Percentiles rank a stretch among this genome's conserved stretches.
Evolutionary conservation across 1,140 invertebrate genomes (phyloP).

Genomic region (Drosophila willistoni): DNA sequence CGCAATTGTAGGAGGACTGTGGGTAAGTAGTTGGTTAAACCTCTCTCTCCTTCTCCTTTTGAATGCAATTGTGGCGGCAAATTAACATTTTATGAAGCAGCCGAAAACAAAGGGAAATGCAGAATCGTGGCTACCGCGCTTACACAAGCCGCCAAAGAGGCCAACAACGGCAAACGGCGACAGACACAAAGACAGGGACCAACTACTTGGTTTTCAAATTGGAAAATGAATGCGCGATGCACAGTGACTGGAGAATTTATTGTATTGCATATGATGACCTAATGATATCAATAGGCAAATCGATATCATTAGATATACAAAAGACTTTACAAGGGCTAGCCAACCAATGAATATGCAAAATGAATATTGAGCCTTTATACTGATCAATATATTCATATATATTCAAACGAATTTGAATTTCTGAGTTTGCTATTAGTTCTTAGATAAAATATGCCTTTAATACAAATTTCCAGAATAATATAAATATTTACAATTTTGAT

Average conservation of each 20-base stretch:
- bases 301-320: neutral
- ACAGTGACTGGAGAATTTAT: constrained; percentile 31
- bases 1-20: constrained; percentile 31
- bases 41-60: constrained; percentile 38
- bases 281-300: neutral
- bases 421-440: too few species aligned
- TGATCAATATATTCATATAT: neutral
- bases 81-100: constrained; percentile 80
- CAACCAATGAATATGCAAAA: neutral
- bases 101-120: constrained; percentile 78
- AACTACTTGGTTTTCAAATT: constrained; percentile 13
- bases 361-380: neutral
- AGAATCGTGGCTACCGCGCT: constrained; percentile 77
- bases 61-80: constrained; percentile 78
- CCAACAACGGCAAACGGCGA: constrained; percentile 31
- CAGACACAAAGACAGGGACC: constrained; percentile 21
- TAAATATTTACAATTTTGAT: too few species aligned
- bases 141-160: constrained; percentile 71
- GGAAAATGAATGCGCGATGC: constrained; percentile 13
- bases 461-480: too few species aligned
- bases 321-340: neutral
- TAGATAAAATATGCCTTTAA: too few species aligned
- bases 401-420: neutral
- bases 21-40: constrained; percentile 4
- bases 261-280: neutral